Conservation (phyloP, 1,140 invertebrate species). For the Lepidurus packardi region DNA sequence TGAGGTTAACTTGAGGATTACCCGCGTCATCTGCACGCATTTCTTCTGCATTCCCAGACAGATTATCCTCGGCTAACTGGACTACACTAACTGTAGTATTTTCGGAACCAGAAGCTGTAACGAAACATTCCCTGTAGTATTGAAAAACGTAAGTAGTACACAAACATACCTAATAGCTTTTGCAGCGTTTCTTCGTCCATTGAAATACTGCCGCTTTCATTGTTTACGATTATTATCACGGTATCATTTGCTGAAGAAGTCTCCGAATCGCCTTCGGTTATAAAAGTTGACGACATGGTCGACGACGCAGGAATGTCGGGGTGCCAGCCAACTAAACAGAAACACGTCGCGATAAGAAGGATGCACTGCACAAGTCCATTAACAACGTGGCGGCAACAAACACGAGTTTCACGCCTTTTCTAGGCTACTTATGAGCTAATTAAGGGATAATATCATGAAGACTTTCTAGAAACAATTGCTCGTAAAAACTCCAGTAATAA, state of each 20-base stretch:
- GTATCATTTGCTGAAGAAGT: slow-evolving; percentile 45
- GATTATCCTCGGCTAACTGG: background rate
- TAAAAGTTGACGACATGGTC: slow-evolving; percentile 28
- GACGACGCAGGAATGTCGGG: background rate
- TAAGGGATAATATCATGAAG: background rate
- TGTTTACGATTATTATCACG: slow-evolving; percentile 64
- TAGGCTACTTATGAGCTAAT: background rate
- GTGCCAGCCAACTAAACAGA: background rate
- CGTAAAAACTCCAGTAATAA: background rate
- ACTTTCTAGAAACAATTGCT: background rate
- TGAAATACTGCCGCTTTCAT: slow-evolving; percentile 59
- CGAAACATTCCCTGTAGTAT: background rate
- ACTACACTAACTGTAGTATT: slow-evolving; percentile 12
- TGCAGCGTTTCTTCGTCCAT: slow-evolving; percentile 63
- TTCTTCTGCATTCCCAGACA: slow-evolving; percentile 40
- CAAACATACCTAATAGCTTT: slow-evolving; percentile 59
- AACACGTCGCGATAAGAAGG: background rate
- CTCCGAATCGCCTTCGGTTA: slow-evolving; percentile 24
- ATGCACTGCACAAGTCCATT: background rate
- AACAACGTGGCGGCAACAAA: background rate
- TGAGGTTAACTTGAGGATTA: slow-evolving; percentile 37
- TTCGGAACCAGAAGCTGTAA: slow-evolving; percentile 2
- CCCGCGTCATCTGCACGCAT: slow-evolving; percentile 33
- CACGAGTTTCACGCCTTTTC: background rate
- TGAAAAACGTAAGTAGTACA: slow-evolving; percentile 6